phyloP scores from a whole-genome alignment of 2,797 vertebrate species.

The Pteronotus mesoamericanus region DNA sequence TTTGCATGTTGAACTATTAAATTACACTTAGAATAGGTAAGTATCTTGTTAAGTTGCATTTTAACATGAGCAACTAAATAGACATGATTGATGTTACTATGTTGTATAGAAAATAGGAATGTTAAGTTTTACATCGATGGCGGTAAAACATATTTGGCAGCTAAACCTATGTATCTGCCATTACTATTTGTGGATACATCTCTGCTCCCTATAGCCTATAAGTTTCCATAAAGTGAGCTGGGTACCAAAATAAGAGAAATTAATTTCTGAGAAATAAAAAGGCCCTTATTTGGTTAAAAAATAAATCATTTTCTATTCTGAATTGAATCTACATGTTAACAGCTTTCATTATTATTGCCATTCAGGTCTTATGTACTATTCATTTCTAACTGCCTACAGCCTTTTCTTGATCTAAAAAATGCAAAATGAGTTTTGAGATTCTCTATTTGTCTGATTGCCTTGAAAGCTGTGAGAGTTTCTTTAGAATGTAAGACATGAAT shows the following conservation, averaged over 20 bases:
- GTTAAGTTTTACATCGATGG: background rate
- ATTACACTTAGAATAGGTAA: background rate
- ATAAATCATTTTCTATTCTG: conserved; percentile 50
- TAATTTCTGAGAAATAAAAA: conserved; percentile 41
- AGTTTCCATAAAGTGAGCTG: background rate
- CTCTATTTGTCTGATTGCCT: conserved; percentile 60
- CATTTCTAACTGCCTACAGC: conserved; percentile 63
- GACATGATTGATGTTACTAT: background rate
- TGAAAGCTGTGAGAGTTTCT: conserved; percentile 57
- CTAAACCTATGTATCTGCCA: background rate
- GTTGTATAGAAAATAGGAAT: background rate
- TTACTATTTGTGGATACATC: background rate
- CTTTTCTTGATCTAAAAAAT: conserved; percentile 58
- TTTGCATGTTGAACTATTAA: background rate
- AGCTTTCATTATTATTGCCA: conserved; percentile 65
- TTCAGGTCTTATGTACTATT: conserved; percentile 58
- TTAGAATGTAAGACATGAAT: conserved; percentile 60
- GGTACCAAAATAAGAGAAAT: conserved; percentile 38
- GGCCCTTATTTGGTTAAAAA: conserved; percentile 47
- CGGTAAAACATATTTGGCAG: background rate
- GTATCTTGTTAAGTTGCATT: background rate
- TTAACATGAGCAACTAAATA: background rate
- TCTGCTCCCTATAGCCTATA: background rate
- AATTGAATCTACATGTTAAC: conserved; percentile 66
- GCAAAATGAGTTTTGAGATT: conserved; percentile 56